phyloP scores from a whole-genome alignment of 2,888 invertebrate species.

The Drosophila anomalata region DNA sequence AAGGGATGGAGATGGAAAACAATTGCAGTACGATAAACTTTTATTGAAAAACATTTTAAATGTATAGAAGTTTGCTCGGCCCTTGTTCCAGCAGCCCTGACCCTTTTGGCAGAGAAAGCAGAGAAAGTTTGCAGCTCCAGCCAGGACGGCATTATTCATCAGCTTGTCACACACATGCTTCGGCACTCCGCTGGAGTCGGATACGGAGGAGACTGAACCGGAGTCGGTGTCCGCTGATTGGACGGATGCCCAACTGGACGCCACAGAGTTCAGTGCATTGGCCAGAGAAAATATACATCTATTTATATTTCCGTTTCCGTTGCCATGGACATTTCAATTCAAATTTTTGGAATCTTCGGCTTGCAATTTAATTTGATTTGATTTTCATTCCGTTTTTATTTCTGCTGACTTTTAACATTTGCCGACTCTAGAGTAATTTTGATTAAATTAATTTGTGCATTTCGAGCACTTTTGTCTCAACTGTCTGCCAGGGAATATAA shows the following conservation, averaged over 20 bases:
- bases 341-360: slow-evolving; percentile 31
- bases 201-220: background rate
- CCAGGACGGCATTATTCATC: slow-evolving; percentile 62
- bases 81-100: slow-evolving; percentile 40
- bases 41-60: slow-evolving; percentile 78
- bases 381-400: slow-evolving; percentile 34
- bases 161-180: slow-evolving; percentile 39
- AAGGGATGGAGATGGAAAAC: slow-evolving; percentile 47
- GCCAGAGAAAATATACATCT: slow-evolving; percentile 2
- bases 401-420: slow-evolving; percentile 62
- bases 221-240: slow-evolving; percentile 23
- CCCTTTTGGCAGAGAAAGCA: slow-evolving; percentile 43
- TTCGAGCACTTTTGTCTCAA: slow-evolving; percentile 47
- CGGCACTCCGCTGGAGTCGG: slow-evolving; percentile 4
- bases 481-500: slow-evolving; percentile 18
- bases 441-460: slow-evolving; percentile 68
- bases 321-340: slow-evolving; percentile 35
- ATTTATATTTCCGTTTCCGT: slow-evolving; percentile 7
- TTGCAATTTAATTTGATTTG: slow-evolving; percentile 50
- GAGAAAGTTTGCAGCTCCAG: slow-evolving; percentile 51
- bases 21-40: slow-evolving; percentile 70
- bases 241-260: slow-evolving; percentile 9
- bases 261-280: slow-evolving; percentile 19
- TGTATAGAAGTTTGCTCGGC: slow-evolving; percentile 59
- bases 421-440: slow-evolving; percentile 30